Evolutionary conservation across 2,113 vertebrate species (phyloP).

Genomic region (Mormyrus lacerda): DNA sequence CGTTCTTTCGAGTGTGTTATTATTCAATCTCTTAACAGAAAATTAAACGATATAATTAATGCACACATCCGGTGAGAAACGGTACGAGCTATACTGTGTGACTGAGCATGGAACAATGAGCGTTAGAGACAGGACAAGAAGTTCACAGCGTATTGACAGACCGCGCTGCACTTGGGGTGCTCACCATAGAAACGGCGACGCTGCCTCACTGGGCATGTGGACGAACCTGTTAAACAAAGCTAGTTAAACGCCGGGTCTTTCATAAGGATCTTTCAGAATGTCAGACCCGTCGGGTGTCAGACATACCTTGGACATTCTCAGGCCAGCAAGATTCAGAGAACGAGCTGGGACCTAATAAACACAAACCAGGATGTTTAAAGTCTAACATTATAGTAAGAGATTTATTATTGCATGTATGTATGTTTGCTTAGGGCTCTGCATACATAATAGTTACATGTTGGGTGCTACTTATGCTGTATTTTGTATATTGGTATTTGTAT

Average conservation of each 20-base stretch:
- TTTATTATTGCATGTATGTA: not conserved
- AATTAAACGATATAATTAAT: not conserved
- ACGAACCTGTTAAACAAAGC: constrained; percentile 11
- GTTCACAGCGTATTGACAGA: too few relatives aligned
- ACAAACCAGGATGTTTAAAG: constrained; percentile 7
- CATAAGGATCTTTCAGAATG: not conserved
- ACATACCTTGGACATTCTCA: constrained; percentile 43
- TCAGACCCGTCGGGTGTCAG: not conserved
- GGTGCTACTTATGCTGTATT: not conserved
- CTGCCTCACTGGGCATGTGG: constrained; percentile 22
- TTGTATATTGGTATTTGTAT: not conserved
- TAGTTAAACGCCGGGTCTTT: not conserved
- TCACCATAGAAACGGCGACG: constrained; percentile 45
- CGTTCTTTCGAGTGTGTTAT: not conserved
- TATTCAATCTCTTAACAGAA: not conserved
- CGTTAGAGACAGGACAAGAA: not conserved
- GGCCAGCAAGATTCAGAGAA: constrained; percentile 47
- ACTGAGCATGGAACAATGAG: not conserved
- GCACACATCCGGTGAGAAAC: not conserved
- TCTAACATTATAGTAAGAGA: not conserved
- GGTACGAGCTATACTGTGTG: not conserved
- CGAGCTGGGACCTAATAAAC: constrained; percentile 53
- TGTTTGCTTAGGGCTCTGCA: not conserved
- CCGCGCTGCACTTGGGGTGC: not conserved
- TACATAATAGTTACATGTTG: not conserved